These are phyloP conservation scores for Acanthochromis polyacanthus DNA, from an alignment of 2,113 vertebrate genomes.

Conservation along the genomic window DNA sequence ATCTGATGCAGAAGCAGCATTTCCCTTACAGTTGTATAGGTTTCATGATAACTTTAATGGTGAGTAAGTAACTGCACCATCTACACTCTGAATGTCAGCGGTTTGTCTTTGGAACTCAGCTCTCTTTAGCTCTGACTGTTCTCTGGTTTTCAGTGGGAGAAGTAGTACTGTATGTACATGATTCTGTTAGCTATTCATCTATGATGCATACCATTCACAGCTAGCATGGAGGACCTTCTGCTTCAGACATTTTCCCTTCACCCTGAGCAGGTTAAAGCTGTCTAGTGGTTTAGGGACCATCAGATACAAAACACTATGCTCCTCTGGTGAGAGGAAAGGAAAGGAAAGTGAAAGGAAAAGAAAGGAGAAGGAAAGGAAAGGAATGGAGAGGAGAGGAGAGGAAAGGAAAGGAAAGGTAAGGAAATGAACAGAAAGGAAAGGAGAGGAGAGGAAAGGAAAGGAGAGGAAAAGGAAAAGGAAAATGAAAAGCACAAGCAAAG, in stretches of 20 bases:
- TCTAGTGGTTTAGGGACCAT: slow-evolving; percentile 94
- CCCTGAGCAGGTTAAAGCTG: slow-evolving; percentile 92
- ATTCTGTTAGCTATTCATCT: background rate
- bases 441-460: background rate
- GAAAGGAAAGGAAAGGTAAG: background rate
- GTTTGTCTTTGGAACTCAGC: background rate
- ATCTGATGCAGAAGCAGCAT: too few species aligned
- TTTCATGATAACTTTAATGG: too few species aligned
- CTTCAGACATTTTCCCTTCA: slow-evolving; percentile 92
- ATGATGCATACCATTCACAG: slow-evolving; percentile 87
- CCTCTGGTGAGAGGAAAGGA: slow-evolving; percentile 87
- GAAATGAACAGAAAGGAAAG: background rate
- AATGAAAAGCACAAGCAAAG: background rate
- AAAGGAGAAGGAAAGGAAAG: background rate
- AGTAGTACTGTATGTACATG: too few species aligned
- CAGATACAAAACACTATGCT: slow-evolving; percentile 92
- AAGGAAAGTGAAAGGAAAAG: slow-evolving; percentile 28
- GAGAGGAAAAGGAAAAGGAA: background rate
- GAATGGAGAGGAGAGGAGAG: background rate
- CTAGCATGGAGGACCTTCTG: slow-evolving; percentile 92
- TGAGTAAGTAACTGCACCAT: too few species aligned
- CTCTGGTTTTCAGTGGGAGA: background rate
- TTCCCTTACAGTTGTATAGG: too few species aligned
- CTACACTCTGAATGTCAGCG: too few species aligned
- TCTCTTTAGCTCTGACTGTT: background rate